Percentiles rank a stretch among this genome's conserved stretches.
phyloP scores from a whole-genome alignment of 2,113 vertebrate genomes.

The Furnarius figulus region DNA sequence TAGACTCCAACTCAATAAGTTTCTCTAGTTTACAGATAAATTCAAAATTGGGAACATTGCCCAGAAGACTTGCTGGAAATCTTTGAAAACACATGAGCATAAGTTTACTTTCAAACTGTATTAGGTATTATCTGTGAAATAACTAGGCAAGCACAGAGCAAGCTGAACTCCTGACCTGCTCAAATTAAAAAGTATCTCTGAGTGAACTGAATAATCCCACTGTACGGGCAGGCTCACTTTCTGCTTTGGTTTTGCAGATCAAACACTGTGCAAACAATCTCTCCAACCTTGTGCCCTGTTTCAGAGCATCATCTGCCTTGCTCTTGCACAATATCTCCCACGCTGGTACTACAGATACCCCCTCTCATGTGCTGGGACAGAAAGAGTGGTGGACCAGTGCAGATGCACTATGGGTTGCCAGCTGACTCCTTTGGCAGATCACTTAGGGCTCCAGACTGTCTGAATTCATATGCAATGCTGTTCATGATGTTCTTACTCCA shows the following conservation, averaged over 20 bases:
- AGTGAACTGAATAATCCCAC: not conserved
- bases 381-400: not conserved
- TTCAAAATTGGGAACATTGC: not conserved
- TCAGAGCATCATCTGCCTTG: not conserved
- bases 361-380: not conserved
- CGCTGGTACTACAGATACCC: not conserved
- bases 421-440: not conserved
- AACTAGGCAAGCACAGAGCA: not conserved
- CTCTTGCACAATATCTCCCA: not conserved
- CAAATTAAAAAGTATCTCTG: not conserved
- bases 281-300: not conserved
- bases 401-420: not conserved
- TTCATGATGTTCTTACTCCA: not conserved
- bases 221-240: not conserved
- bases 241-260: conserved; percentile 8
- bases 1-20: not conserved
- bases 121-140: conserved; percentile 1
- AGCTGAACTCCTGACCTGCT: not conserved
- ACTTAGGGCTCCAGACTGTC: not conserved
- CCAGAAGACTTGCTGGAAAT: not conserved
- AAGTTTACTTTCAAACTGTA: not conserved
- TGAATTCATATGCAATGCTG: not conserved
- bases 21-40: conserved; percentile 1
- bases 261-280: not conserved
- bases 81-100: not conserved